Conservation (phyloP, 2,113 vertebrate species). For the Chlorodrepanis virens region DNA sequence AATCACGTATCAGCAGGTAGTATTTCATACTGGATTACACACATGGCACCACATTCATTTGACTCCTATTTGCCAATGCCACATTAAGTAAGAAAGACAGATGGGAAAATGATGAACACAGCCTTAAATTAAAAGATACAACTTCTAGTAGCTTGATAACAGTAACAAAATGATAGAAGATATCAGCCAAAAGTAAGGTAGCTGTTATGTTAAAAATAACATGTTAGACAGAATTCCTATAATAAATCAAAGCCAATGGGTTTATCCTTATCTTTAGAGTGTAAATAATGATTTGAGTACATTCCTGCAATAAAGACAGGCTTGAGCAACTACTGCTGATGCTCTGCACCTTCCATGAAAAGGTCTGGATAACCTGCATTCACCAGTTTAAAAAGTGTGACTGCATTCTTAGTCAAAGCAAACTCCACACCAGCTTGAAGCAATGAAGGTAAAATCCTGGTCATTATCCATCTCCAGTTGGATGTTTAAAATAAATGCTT, state of each 20-base stretch:
- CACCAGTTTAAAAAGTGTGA: background rate
- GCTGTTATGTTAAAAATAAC: background rate
- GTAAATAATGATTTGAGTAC: background rate
- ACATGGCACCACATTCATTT: background rate
- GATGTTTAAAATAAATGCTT: background rate
- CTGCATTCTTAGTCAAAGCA: background rate
- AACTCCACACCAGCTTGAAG: background rate
- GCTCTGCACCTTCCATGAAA: background rate
- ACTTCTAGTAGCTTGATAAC: background rate
- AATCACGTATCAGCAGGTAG: background rate
- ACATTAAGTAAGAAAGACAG: background rate
- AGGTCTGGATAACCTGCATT: background rate
- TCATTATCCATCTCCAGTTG: fast-evolving
- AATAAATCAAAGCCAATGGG: background rate
- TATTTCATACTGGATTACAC: background rate
- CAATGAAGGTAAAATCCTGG: background rate
- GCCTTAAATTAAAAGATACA: background rate
- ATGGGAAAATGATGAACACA: background rate
- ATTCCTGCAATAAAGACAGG: background rate
- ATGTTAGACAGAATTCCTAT: background rate
- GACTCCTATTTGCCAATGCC: background rate
- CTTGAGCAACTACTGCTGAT: background rate
- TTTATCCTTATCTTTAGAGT: background rate
- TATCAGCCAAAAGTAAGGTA: background rate
- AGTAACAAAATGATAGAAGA: background rate